These are phyloP conservation scores for Prionace glauca DNA, from an alignment of 2,797 vertebrate species.

Conservation along the genomic window DNA sequence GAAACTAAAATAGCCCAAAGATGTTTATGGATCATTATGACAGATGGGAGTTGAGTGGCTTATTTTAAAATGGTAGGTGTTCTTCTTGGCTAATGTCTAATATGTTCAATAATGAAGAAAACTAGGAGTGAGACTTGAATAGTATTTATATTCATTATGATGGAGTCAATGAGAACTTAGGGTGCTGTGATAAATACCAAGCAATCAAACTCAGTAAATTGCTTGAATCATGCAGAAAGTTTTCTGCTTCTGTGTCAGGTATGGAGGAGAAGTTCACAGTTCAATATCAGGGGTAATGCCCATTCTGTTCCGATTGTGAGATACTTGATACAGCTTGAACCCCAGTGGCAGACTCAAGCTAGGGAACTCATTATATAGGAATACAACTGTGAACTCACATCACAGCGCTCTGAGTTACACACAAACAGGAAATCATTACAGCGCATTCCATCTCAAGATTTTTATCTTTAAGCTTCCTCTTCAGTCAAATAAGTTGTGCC, in stretches of 20 bases:
- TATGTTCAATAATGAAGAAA: no score
- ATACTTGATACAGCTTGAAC: background rate
- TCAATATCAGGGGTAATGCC: background rate
- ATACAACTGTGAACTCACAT: background rate
- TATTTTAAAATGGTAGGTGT: no score
- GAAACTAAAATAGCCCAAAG: no score
- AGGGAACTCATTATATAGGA: background rate
- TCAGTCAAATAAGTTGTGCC: background rate
- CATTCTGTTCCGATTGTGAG: background rate
- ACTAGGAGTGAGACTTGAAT: no score
- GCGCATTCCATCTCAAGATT: background rate
- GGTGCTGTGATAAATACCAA: no score
- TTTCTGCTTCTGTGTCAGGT: background rate
- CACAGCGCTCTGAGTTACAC: background rate
- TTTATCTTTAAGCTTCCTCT: background rate
- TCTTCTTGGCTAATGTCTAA: no score
- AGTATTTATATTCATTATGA: no score
- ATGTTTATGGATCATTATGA: no score
- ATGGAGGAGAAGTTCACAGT: background rate
- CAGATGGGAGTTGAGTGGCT: no score
- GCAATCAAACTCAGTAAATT: no score
- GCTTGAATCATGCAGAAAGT: background rate
- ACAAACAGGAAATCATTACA: background rate
- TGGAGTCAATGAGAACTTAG: no score
- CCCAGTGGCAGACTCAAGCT: background rate